Percentiles rank a stretch among this genome's conserved stretches.
phyloP scores from a whole-genome alignment of 2,113 vertebrate species.

The Amia ocellicauda region DNA sequence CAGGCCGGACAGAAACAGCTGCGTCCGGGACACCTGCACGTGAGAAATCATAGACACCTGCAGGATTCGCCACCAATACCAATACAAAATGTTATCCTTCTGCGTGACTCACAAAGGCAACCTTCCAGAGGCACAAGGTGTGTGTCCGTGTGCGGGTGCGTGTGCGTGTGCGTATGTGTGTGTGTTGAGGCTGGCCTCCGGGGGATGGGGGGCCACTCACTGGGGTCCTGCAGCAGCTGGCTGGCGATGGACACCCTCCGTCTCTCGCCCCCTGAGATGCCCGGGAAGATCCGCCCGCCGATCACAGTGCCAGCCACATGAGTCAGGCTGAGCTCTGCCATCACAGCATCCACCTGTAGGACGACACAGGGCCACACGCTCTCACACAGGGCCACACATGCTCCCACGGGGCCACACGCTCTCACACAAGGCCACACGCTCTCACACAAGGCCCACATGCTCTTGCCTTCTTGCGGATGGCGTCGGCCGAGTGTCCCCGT shows the following conservation, averaged over 20 bases:
- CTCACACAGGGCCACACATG: background rate
- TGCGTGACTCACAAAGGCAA: too few relatives aligned
- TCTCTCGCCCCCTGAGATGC: slow-evolving; percentile 86
- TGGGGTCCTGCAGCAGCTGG: slow-evolving; percentile 90
- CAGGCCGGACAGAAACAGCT: too few relatives aligned
- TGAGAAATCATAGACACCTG: too few relatives aligned
- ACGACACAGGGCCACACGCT: slow-evolving; percentile 13
- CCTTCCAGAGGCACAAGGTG: too few relatives aligned
- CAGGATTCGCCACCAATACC: too few relatives aligned
- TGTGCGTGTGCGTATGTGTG: background rate
- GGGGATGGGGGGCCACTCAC: slow-evolving; percentile 64
- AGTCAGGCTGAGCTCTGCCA: slow-evolving; percentile 83
- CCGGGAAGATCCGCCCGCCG: slow-evolving; percentile 70
- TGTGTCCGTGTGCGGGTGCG: too few relatives aligned
- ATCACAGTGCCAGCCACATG: slow-evolving; percentile 82
- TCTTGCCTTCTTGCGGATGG: slow-evolving; percentile 77
- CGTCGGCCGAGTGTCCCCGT: slow-evolving; percentile 48
- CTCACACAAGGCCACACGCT: background rate
- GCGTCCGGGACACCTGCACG: too few relatives aligned
- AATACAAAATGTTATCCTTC: too few relatives aligned
- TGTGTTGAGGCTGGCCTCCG: background rate
- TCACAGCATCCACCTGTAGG: slow-evolving; percentile 76
- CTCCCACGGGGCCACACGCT: slow-evolving; percentile 9
- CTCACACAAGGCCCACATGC: background rate
- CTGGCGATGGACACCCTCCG: slow-evolving; percentile 88